A percentile compares a stretch with the other conserved stretches of the same genome.
These are phyloP conservation scores for Odobenus rosmarus DNA, from an alignment of 2,113 vertebrate genomes.

Conservation along the genomic window DNA sequence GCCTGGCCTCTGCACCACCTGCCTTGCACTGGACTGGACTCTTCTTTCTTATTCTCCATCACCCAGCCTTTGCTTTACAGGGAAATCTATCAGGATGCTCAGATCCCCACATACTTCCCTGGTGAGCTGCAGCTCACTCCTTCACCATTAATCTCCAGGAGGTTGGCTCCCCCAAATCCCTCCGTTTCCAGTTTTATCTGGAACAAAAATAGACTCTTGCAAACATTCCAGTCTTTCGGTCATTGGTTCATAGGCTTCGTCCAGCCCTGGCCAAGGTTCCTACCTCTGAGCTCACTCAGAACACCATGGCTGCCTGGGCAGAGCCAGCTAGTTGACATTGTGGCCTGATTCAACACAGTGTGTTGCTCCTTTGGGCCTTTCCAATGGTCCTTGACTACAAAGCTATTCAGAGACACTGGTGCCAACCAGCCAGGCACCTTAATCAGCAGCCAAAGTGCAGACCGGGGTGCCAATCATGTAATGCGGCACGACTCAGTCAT, in stretches of 20 bases:
- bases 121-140: slow-evolving; percentile 1
- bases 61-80: not conserved
- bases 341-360: not conserved
- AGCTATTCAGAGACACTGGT: not conserved
- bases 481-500: not conserved
- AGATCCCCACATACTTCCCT: not conserved
- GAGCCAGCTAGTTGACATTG: slow-evolving; percentile 5
- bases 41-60: not conserved
- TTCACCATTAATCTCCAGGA: slow-evolving; percentile 61
- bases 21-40: not conserved
- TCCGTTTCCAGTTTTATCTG: slow-evolving; percentile 74
- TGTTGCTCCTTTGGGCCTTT: slow-evolving; percentile 6
- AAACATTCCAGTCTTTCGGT: slow-evolving; percentile 69
- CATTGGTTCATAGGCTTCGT: slow-evolving; percentile 57
- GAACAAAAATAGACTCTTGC: slow-evolving; percentile 76
- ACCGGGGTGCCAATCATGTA: not conserved
- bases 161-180: slow-evolving; percentile 62
- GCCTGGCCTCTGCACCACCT: not conserved
- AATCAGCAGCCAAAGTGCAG: not conserved
- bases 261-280: slow-evolving; percentile 52
- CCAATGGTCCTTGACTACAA: not conserved
- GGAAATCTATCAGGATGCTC: slow-evolving; percentile 11
- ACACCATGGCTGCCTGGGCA: slow-evolving; percentile 40
- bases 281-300: slow-evolving; percentile 54
- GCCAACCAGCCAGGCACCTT: not conserved